These are phyloP conservation scores for Triplophysa rosa DNA, from an alignment of 2,113 vertebrate genomes.

Conservation along the genomic window DNA sequence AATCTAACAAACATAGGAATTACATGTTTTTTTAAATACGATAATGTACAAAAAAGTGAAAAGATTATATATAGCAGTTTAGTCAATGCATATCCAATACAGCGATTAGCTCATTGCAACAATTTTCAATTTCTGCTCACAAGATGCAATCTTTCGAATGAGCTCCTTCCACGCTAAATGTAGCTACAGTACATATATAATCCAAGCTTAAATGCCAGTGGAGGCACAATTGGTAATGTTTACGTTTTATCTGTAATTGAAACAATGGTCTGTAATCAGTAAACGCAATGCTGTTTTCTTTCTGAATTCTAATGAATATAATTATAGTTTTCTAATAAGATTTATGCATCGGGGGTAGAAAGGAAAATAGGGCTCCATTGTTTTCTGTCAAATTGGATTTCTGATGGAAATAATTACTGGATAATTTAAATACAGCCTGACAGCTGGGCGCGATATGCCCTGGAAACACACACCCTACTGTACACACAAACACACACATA, in stretches of 20 bases:
- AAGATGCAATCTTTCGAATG: neutral
- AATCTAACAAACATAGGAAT: too few species aligned
- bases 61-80: too few species aligned
- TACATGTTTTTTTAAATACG: too few species aligned
- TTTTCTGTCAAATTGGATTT: slow-evolving; percentile 60
- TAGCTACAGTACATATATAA: neutral
- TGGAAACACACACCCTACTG: slow-evolving; percentile 48
- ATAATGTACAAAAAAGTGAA: too few species aligned
- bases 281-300: slow-evolving; percentile 56
- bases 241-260: slow-evolving; percentile 60
- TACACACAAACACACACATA: slow-evolving; percentile 37
- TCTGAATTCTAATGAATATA: slow-evolving; percentile 72
- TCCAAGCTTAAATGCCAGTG: slow-evolving; percentile 19
- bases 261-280: slow-evolving; percentile 65
- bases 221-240: slow-evolving; percentile 47
- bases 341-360: slow-evolving; percentile 54
- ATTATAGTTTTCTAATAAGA: slow-evolving; percentile 67
- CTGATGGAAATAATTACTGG: slow-evolving; percentile 61
- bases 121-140: slow-evolving; percentile 21
- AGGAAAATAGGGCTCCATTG: slow-evolving; percentile 51
- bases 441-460: slow-evolving; percentile 55
- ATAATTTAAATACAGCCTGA: slow-evolving; percentile 59
- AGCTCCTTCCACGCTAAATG: slow-evolving; percentile 23
- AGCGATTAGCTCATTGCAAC: neutral
- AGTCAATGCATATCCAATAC: neutral